Evolutionary conservation across 1,140 invertebrate species (phyloP).

Genomic region (Nomia melanderi): DNA sequence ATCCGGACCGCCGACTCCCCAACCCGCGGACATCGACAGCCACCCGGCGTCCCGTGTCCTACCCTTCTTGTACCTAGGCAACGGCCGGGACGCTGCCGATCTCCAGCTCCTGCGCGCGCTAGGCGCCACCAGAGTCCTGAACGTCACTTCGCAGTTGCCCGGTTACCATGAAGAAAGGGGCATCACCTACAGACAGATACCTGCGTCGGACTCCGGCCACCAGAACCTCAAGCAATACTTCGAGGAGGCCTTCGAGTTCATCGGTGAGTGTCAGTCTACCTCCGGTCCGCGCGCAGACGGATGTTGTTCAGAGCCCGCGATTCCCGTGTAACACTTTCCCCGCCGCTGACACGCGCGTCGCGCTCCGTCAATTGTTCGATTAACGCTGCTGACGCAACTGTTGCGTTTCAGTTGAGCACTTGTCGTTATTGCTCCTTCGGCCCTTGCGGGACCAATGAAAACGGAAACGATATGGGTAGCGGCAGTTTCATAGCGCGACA

Average conservation of each 20-base stretch:
- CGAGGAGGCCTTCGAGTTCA: constrained; percentile 94
- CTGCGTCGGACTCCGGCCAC: constrained; percentile 91
- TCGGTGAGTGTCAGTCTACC: constrained; percentile 84
- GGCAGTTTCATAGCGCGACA: too few species aligned
- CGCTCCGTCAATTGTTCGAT: too few species aligned
- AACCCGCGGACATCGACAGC: constrained; percentile 85
- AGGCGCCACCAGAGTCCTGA: constrained; percentile 89
- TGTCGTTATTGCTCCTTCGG: too few species aligned
- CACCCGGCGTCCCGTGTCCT: constrained; percentile 90
- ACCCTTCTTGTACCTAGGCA: constrained; percentile 94
- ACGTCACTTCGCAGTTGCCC: constrained; percentile 91
- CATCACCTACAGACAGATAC: constrained; percentile 91
- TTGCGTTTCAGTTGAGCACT: too few species aligned
- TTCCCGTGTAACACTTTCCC: too few species aligned
- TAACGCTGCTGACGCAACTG: too few species aligned
- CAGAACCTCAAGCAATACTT: constrained; percentile 96
- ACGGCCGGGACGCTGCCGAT: constrained; percentile 91
- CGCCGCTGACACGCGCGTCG: too few species aligned
- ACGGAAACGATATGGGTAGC: too few species aligned
- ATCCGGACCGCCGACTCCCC: constrained; percentile 69
- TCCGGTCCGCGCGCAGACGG: background rate
- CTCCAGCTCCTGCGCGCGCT: constrained; percentile 84
- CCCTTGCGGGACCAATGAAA: too few species aligned
- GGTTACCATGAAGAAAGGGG: constrained; percentile 86
- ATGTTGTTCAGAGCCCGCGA: too few species aligned